These are phyloP conservation scores for Drosophila borborema DNA, from an alignment of 2,888 invertebrate species.

Conservation along the genomic window DNA sequence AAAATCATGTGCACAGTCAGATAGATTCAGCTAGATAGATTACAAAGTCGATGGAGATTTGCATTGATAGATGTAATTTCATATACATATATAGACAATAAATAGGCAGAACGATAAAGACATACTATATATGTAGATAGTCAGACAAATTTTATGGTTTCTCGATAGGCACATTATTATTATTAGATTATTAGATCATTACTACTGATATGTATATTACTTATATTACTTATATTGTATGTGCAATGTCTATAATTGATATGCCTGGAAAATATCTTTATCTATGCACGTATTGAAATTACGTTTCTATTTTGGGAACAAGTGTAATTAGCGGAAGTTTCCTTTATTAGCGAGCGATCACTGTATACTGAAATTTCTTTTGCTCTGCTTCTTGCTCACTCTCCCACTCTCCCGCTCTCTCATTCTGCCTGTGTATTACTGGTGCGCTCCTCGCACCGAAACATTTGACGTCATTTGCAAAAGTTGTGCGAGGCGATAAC, in stretches of 20 bases:
- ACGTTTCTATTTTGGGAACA: constrained; percentile 2
- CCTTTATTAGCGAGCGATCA: constrained; percentile 15
- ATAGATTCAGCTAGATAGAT: background rate
- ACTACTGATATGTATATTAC: background rate
- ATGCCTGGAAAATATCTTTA: background rate
- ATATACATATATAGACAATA: background rate
- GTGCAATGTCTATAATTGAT: background rate
- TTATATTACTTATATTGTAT: no score
- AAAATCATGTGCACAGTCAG: background rate
- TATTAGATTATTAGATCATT: no score
- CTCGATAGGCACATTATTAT: background rate
- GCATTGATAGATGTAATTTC: background rate
- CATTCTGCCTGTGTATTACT: constrained; percentile 6
- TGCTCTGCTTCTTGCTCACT: constrained; percentile 1
- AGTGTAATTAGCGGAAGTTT: constrained; percentile 9
- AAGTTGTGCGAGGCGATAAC: constrained; percentile 70
- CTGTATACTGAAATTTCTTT: constrained; percentile 15
- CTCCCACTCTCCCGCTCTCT: constrained; percentile 4
- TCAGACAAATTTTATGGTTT: background rate
- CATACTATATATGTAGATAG: background rate
- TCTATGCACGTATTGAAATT: background rate
- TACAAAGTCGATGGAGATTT: background rate
- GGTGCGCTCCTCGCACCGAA: constrained; percentile 25
- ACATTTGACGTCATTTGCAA: constrained; percentile 76
- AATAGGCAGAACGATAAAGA: background rate